phyloP scores from a whole-genome alignment of 1,140 invertebrate species.

The Drosophila elegans region DNA sequence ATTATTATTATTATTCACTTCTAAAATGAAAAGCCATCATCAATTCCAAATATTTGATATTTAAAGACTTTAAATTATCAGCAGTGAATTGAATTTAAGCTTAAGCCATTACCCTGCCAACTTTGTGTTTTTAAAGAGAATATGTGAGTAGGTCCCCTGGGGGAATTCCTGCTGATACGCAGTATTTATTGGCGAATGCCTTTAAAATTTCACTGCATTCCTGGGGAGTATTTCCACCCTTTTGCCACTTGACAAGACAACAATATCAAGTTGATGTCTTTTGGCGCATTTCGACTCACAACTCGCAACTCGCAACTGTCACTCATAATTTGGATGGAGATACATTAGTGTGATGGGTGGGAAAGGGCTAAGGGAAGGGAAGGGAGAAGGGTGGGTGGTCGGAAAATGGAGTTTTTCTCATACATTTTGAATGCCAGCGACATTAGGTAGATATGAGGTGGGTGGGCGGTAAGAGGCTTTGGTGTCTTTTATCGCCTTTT shows the following conservation, averaged over 20 bases:
- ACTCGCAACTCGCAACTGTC: constrained; percentile 60
- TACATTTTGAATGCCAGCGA: constrained; percentile 70
- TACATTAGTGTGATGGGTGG: constrained; percentile 63
- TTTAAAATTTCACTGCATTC: constrained; percentile 25
- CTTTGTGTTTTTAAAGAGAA: neutral
- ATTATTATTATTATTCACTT: too few species aligned
- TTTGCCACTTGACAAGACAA: constrained; percentile 29
- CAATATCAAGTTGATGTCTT: constrained; percentile 71
- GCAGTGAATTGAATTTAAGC: neutral
- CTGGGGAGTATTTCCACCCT: neutral
- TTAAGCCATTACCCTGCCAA: neutral
- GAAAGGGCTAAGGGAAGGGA: too few species aligned
- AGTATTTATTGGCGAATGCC: constrained; percentile 17
- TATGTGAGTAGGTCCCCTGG: neutral
- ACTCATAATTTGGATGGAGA: constrained; percentile 73
- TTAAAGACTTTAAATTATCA: neutral
- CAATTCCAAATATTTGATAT: too few species aligned
- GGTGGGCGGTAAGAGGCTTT: constrained; percentile 49
- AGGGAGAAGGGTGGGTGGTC: neutral
- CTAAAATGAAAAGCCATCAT: too few species aligned
- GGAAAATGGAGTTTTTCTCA: constrained; percentile 49
- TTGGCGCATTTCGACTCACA: constrained; percentile 35
- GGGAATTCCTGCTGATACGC: neutral
- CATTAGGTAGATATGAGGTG: constrained; percentile 57
- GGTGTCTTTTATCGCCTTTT: constrained; percentile 79